Base-by-base conservation (phyloP, 2,113 vertebrate species). In the Takifugu flavidus region DNA sequence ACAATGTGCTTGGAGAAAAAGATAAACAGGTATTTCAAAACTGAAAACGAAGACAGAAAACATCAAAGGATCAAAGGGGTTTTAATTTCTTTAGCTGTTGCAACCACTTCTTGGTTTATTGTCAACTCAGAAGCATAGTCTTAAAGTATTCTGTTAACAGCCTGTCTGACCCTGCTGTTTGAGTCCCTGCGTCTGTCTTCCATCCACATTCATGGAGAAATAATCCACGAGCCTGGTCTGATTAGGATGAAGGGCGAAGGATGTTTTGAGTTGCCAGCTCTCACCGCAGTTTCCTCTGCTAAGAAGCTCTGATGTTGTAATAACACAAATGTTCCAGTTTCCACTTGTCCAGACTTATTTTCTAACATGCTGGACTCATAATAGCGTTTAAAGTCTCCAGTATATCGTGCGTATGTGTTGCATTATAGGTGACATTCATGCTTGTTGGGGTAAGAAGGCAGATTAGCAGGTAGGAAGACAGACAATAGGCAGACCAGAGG, bases 251-350 rank as follows among this genome's bases (percentile, higher is more conserved):
- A 76, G 77, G 49, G 59, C 69, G 74, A 65, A 75, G 47, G 54
- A 14, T 59, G 68, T 53, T 58, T 14, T 57, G 62, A 56, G 67
- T 69, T 57, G 68, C 66, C 69, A 75, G 55, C 51, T 74, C 61
- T 78, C 69, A 63, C 77, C 80, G 58, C 79, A 78, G 79, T 65
- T 86, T 82, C 84, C 78, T 85, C 65, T 72, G 60, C 70, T 53
- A 75, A 78, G 68, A 60, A 69, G 62, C 66, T 66, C 72, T 52
- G 67, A 82, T 77, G 76, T 57, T 78, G 74, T 67, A 81, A 75
- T 61, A 84, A 82, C 49, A 73, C 65, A 44, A 64, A 57, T 0
- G 25, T 43, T 62, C 70, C 73, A 82, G 60, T 61, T 59, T 71
- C 13, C 34, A 26, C 46, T 52, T 63, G 44, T 82, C 49, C 45